Evolutionary conservation across 2,797 vertebrate genomes (phyloP).

Genomic region (Rhinatrema bivittatum): DNA sequence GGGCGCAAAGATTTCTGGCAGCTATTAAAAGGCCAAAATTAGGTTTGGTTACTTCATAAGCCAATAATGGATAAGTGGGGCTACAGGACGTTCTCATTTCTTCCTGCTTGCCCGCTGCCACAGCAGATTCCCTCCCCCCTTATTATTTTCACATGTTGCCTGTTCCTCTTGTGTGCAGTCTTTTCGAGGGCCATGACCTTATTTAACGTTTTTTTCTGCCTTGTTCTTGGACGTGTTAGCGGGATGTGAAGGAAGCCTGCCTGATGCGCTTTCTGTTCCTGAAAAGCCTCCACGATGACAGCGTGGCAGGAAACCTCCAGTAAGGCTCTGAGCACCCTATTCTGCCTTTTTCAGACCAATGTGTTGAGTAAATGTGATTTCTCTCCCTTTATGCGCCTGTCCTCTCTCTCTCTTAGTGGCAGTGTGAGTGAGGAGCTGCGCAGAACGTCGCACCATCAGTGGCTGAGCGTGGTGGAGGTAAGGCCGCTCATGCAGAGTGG

Average conservation of each 20-base stretch:
- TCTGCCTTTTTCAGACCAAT: neutral
- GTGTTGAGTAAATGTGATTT: neutral
- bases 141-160: no score
- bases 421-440: neutral
- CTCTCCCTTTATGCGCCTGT: neutral
- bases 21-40: no score
- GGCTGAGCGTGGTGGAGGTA: conserved; percentile 22
- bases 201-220: no score
- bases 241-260: conserved; percentile 55
- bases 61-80: no score
- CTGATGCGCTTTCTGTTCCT: conserved; percentile 56
- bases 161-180: no score
- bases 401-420: neutral
- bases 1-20: no score
- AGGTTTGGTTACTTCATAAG: no score
- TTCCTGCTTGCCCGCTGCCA: no score
- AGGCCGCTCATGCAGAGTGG: neutral
- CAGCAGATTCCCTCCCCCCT: no score
- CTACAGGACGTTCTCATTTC: no score
- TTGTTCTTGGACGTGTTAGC: no score
- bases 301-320: conserved; percentile 34
- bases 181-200: no score
- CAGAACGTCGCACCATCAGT: conserved; percentile 2
- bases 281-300: conserved; percentile 53
- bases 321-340: neutral